These are phyloP conservation scores for Nipponia nippon DNA, from an alignment of 2,113 vertebrate genomes.

Conservation along the genomic window DNA sequence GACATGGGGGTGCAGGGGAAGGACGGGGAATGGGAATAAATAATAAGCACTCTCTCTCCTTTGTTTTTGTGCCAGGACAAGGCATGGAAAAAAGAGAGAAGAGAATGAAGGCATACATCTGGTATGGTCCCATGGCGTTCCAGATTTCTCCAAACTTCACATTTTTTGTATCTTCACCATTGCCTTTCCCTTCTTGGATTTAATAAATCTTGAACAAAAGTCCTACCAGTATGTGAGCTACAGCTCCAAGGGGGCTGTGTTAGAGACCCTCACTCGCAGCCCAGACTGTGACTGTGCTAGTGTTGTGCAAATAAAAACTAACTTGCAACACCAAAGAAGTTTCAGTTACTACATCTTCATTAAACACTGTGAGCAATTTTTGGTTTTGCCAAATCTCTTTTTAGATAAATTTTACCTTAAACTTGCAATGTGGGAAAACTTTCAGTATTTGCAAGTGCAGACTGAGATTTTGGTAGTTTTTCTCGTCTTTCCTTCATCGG, in stretches of 20 bases:
- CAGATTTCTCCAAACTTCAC: background rate
- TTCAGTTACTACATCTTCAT: background rate
- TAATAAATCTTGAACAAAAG: background rate
- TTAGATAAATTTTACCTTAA: background rate
- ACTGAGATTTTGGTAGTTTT: background rate
- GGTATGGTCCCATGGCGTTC: accelerated
- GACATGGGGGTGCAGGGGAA: accelerated
- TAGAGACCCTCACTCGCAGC: background rate
- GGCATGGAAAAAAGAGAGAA: background rate
- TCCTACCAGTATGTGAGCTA: background rate
- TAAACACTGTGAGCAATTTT: background rate
- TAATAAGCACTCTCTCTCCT: background rate
- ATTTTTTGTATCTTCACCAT: background rate
- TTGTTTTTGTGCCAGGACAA: background rate
- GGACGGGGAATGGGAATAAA: background rate
- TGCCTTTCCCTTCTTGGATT: background rate
- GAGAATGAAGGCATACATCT: background rate
- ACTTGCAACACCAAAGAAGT: background rate
- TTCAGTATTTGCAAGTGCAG: background rate
- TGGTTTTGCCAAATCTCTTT: background rate
- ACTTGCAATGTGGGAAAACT: background rate
- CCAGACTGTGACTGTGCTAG: accelerated
- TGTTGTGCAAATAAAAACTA: background rate
- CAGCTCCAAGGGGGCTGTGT: background rate
- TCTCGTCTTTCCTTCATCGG: background rate